Percentiles rank a stretch among this genome's conserved stretches.
These are phyloP conservation scores for Ceyx erithaca DNA, from an alignment of 2,797 vertebrate genomes.

Conservation along the genomic window DNA sequence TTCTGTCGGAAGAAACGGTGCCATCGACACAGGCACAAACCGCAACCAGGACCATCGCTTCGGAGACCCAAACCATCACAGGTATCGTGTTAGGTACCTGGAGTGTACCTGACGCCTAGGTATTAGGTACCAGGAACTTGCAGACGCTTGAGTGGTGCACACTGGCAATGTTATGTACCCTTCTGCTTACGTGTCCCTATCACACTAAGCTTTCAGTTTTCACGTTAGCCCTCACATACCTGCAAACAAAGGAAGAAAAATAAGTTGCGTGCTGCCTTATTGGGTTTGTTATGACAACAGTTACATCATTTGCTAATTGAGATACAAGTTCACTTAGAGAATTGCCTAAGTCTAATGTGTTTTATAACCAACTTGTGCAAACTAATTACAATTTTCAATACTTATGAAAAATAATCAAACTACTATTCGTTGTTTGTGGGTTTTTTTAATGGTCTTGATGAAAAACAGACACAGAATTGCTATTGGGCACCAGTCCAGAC, in stretches of 20 bases:
- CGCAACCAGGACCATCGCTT: conserved; percentile 74
- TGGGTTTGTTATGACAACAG: neutral
- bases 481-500: neutral
- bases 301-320: neutral
- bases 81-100: conserved; percentile 70
- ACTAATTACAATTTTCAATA: neutral
- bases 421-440: neutral
- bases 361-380: neutral
- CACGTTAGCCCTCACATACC: rapidly evolving
- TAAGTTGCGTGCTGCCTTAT: neutral
- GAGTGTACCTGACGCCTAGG: neutral
- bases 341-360: neutral
- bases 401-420: neutral
- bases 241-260: neutral
- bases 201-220: neutral
- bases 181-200: neutral
- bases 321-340: neutral
- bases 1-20: conserved; percentile 78
- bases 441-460: neutral
- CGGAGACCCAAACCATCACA: conserved; percentile 84
- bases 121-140: neutral
- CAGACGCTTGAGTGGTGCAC: rapidly evolving
- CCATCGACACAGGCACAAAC: conserved; percentile 66
- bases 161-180: rapidly evolving
- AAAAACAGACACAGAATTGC: neutral